Evolutionary conservation across 2,113 vertebrate genomes (phyloP).

Genomic region (Mugil cephalus): DNA sequence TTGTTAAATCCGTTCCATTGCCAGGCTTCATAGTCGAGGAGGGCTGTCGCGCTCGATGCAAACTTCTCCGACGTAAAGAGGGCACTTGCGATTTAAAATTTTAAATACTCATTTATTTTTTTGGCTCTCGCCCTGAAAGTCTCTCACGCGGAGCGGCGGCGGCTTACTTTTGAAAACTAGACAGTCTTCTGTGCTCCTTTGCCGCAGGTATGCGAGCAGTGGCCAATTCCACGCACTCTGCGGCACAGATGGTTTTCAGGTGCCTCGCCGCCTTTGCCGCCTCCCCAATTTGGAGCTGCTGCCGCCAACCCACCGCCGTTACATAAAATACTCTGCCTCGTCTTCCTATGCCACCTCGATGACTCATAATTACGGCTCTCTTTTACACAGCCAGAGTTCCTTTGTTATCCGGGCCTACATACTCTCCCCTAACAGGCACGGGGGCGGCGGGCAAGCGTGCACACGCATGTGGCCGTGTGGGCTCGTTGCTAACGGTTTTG

Average conservation of each 20-base stretch:
- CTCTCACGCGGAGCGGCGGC: not conserved
- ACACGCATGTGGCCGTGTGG: constrained; percentile 43
- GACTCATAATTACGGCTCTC: constrained; percentile 83
- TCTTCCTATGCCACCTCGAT: constrained; percentile 74
- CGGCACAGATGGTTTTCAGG: constrained; percentile 59
- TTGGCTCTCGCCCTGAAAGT: constrained; percentile 1
- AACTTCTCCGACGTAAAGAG: not conserved
- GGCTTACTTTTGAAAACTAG: constrained; percentile 1
- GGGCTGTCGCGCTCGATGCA: constrained; percentile 1
- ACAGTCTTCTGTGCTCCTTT: not conserved
- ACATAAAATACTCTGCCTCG: constrained; percentile 75
- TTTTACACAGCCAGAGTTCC: constrained; percentile 58
- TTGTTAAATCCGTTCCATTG: constrained; percentile 50
- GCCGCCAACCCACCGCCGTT: constrained; percentile 65
- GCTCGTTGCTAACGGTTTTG: constrained; percentile 24
- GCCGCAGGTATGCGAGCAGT: constrained; percentile 23
- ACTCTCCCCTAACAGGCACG: constrained; percentile 47
- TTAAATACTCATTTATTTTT: constrained; percentile 16
- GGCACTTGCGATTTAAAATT: constrained; percentile 13
- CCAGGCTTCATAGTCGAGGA: constrained; percentile 9
- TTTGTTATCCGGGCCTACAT: constrained; percentile 74
- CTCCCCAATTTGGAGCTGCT: constrained; percentile 53
- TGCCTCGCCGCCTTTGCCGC: constrained; percentile 42
- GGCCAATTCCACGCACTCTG: constrained; percentile 18
- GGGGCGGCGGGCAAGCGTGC: constrained; percentile 58